Evolutionary conservation across 2,113 vertebrate genomes (phyloP).

Genomic region (Pachyramphus minor): DNA sequence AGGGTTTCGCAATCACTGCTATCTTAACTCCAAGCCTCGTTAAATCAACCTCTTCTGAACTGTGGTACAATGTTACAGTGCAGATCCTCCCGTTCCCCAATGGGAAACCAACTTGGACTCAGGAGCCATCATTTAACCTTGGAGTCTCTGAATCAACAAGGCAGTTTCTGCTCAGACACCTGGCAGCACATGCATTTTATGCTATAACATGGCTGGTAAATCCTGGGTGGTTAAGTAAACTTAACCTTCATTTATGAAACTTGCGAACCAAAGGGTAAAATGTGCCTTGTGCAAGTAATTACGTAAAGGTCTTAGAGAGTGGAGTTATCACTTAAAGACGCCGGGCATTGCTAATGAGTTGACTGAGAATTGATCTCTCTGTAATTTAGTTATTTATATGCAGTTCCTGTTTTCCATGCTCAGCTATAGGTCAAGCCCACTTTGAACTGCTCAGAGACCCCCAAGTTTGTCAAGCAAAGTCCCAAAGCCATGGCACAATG

Average conservation of each 20-base stretch:
- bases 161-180: conserved; percentile 65
- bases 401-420: conserved; percentile 76
- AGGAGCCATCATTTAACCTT: conserved; percentile 86
- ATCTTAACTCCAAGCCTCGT: conserved; percentile 61
- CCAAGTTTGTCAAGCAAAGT: conserved; percentile 85
- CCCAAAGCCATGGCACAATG: conserved; percentile 91
- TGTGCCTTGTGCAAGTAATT: conserved; percentile 90
- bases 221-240: conserved; percentile 95
- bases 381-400: conserved; percentile 98
- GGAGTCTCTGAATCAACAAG: conserved; percentile 76
- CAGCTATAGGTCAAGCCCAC: conserved; percentile 84
- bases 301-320: conserved; percentile 80
- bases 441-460: conserved; percentile 84
- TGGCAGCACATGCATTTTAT: conserved; percentile 89
- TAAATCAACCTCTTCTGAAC: conserved; percentile 57
- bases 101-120: conserved; percentile 73
- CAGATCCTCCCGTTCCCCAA: not conserved
- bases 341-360: conserved; percentile 92
- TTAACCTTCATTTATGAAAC: conserved; percentile 98
- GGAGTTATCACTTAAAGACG: conserved; percentile 88
- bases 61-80: conserved; percentile 41
- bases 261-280: conserved; percentile 86
- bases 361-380: conserved; percentile 93
- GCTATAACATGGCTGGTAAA: conserved; percentile 96
- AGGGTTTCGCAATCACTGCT: conserved; percentile 49